Conservation (phyloP, 1,140 invertebrate genomes). For the Bombus waltoni region DNA sequence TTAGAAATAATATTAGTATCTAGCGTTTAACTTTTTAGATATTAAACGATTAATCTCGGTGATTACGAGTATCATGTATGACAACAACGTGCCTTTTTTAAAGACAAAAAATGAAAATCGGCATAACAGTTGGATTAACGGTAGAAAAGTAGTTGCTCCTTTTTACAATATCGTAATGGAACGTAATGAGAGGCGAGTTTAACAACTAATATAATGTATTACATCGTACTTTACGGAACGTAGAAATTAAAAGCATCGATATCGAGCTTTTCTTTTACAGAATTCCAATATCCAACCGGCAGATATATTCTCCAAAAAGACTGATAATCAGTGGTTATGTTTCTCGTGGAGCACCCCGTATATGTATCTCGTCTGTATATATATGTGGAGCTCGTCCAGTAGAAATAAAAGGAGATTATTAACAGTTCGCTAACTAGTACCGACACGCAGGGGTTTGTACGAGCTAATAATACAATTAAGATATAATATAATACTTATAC, state of each 20-base stretch:
- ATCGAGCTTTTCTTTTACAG: background rate
- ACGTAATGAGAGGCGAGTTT: no score
- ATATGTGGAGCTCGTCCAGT: background rate
- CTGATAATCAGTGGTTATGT: background rate
- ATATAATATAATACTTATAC: conserved; percentile 17
- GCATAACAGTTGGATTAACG: no score
- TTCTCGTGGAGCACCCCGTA: background rate
- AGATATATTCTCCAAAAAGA: background rate
- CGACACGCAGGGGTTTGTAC: background rate
- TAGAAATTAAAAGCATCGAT: no score
- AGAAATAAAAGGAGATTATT: conserved; percentile 17
- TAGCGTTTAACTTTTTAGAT: no score
- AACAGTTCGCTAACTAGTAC: conserved; percentile 15
- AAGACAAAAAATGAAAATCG: no score
- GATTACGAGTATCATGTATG: no score
- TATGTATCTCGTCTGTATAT: no score
- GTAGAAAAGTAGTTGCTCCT: no score
- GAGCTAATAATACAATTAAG: conserved; percentile 40
- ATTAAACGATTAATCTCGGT: no score
- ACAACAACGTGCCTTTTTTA: no score
- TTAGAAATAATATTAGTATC: no score
- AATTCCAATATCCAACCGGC: background rate
- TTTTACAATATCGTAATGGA: no score
- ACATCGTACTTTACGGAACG: background rate
- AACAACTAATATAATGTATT: background rate